Evolutionary conservation across 1,140 invertebrate species (phyloP).

Genomic region (Lepidurus apus): DNA sequence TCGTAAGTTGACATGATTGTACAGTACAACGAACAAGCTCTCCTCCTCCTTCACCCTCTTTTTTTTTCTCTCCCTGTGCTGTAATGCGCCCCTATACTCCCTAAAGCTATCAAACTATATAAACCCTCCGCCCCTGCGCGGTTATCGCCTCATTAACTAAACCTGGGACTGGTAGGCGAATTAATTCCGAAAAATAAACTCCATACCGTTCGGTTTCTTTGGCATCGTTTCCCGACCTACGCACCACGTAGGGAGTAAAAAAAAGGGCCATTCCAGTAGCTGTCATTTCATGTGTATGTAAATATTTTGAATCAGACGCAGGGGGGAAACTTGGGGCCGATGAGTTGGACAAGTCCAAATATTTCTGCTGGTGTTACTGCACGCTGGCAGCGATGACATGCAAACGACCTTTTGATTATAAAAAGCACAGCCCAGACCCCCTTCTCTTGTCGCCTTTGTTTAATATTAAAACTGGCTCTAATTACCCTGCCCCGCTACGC

Average conservation of each 20-base stretch:
- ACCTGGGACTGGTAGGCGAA: neutral
- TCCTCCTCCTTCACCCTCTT: neutral
- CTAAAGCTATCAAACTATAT: too few species aligned
- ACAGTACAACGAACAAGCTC: neutral
- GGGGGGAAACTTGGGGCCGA: neutral
- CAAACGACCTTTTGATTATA: conserved; percentile 16
- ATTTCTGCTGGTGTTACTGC: conserved; percentile 14
- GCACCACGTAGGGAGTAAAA: neutral
- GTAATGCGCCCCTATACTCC: too few species aligned
- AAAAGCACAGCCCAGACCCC: neutral
- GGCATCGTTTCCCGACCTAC: neutral
- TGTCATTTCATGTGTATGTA: conserved; percentile 11
- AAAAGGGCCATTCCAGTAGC: neutral
- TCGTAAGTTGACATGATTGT: conserved; percentile 19
- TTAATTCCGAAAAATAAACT: conserved; percentile 16
- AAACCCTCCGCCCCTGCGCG: neutral
- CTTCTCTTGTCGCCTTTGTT: neutral
- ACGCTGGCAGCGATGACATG: conserved; percentile 17
- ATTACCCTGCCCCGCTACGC: neutral
- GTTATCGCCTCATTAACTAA: conserved; percentile 2
- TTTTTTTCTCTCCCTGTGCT: neutral
- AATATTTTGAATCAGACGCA: conserved; percentile 19
- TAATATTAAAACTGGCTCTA: neutral
- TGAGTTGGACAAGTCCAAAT: conserved; percentile 13
- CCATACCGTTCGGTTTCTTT: neutral